A percentile compares a stretch with the other conserved stretches of the same genome.
Evolutionary conservation across 2,113 vertebrate species (phyloP).

Genomic region (Oostethus manadensis): DNA sequence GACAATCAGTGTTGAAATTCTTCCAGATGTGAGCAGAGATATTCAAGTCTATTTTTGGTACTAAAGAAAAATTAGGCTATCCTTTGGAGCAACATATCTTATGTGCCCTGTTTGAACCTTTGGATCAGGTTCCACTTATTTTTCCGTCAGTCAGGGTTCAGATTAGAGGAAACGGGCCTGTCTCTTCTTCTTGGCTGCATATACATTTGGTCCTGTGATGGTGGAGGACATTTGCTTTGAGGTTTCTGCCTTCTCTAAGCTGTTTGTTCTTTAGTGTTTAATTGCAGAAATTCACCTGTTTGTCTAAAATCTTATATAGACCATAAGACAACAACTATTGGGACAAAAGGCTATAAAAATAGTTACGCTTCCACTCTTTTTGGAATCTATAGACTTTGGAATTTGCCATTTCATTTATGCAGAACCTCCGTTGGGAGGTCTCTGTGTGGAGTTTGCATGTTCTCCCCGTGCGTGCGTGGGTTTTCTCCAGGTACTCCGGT

Average conservation of each 20-base stretch:
- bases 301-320: not conserved
- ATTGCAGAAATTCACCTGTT: not conserved
- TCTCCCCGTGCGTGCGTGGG: no score
- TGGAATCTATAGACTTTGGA: no score
- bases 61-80: not conserved
- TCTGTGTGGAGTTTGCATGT: no score
- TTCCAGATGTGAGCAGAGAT: not conserved
- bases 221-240: not conserved
- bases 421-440: no score
- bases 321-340: not conserved
- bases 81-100: not conserved
- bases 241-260: not conserved
- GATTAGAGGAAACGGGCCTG: not conserved
- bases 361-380: no score
- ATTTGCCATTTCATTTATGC: no score
- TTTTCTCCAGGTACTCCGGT: no score
- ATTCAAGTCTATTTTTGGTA: not conserved
- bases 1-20: not conserved
- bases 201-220: not conserved
- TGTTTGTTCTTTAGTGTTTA: not conserved
- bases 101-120: not conserved
- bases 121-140: not conserved
- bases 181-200: not conserved
- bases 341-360: not conserved
- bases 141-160: conserved; percentile 3